Percentiles rank a stretch among this genome's conserved stretches.
These are phyloP conservation scores for Paralichthys olivaceus DNA, from an alignment of 2,113 vertebrate species.

Conservation along the genomic window DNA sequence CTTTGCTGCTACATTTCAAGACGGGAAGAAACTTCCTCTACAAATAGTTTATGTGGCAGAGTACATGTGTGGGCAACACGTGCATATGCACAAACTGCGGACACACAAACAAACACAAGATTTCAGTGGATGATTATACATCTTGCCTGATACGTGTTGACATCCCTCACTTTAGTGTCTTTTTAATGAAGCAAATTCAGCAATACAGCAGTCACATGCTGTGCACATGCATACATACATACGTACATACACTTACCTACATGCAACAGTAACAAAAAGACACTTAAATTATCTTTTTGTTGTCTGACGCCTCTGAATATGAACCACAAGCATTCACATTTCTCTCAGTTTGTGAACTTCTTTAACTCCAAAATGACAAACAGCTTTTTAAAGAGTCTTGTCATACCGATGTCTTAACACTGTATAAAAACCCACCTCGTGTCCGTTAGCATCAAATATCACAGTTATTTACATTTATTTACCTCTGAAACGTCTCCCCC, in stretches of 20 bases:
- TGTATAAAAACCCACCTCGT: slow-evolving; percentile 2
- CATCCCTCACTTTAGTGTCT: slow-evolving; percentile 62
- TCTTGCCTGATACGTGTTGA: slow-evolving; percentile 64
- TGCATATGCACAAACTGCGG: slow-evolving; percentile 24
- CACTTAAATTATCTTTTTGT: slow-evolving; percentile 37
- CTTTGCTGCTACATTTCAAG: slow-evolving; percentile 63
- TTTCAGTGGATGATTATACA: slow-evolving; percentile 59
- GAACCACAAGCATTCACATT: slow-evolving; percentile 5
- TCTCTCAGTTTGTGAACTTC: slow-evolving; percentile 8
- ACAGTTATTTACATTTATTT: not conserved
- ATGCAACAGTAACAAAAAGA: slow-evolving; percentile 28
- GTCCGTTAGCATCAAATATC: slow-evolving; percentile 7
- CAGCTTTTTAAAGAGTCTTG: slow-evolving; percentile 9
- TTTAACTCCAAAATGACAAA: slow-evolving; percentile 12
- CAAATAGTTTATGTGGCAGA: slow-evolving; percentile 57
- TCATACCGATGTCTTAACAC: not conserved
- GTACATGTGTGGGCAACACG: slow-evolving; percentile 46
- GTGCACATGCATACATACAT: not conserved
- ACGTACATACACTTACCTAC: not conserved
- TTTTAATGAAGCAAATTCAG: slow-evolving; percentile 75
- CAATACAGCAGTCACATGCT: slow-evolving; percentile 28
- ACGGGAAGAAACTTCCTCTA: slow-evolving; percentile 40
- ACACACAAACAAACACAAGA: slow-evolving; percentile 41
- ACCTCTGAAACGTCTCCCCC: slow-evolving; percentile 12
- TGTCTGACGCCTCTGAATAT: slow-evolving; percentile 22